Base-by-base conservation (phyloP, 1,140 invertebrate genomes). In the Dinoponera quadriceps region DNA sequence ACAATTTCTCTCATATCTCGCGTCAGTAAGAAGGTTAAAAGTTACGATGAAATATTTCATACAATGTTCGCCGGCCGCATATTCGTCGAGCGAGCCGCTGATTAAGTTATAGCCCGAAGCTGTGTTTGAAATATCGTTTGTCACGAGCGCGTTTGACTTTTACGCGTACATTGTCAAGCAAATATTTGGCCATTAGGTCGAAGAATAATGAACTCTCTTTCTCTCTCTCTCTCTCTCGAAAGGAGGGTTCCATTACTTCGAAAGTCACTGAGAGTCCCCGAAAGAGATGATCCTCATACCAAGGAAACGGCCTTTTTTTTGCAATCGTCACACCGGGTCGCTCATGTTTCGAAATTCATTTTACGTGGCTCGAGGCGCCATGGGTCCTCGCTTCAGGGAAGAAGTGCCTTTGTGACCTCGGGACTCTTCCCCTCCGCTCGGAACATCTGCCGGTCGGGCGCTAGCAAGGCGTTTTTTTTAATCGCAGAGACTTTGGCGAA, bases 391-490 rank as follows among this genome's bases (percentile, higher is more conserved):
- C 49, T 83, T 88, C 82, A 80, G 69, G 73, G 85, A 88, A 87
- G 85, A 88, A 87, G 80, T 22, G 68, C 27, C 85, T 84, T 87
- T 80, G 86, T 81, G 86, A 84, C 86, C 68, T 25, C 33, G 29
- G 18, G 29, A 38, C 22, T 55, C 48, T 25, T 68, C 48, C 65
- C 49, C 73, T 29, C 48, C 77, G 54, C 83, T 48, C 14, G 14
- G 51, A 83, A 88, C 86, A 88, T 88, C 86, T 88, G 86, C 81
- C 84, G 68, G 33, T 54, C 75, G 78, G 54, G 44, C 49, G 33
- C 71, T 77, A 83, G 85, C 48, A 82, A 74, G 33, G 44, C 72
- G n/a, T n/a, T 85, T 85, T 82, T 86, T 73, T 60, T 20, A 65
- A 86, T 72, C 20, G 63, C 49, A 7, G 51, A 14, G 29, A 51